Base-by-base conservation (phyloP, 2,797 vertebrate genomes). In the Decapterus maruadsi region DNA sequence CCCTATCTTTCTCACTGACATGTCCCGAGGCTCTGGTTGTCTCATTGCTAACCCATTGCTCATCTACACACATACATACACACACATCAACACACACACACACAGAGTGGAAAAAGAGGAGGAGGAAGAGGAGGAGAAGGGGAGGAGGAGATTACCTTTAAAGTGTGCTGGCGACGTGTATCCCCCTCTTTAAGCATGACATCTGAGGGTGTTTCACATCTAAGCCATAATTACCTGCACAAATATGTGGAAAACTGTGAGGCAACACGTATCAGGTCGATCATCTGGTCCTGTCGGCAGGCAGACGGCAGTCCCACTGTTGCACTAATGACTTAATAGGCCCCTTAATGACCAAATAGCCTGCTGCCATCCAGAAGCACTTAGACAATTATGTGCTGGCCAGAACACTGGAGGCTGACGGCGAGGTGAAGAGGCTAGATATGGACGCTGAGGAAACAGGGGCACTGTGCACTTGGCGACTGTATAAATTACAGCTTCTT, bases 301-400 rank as follows among this genome's bases (percentile, higher is more conserved):
- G 86, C 91, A 89, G 87, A 92, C 88, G 89, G 91, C 88, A 77
- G 92, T 91, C 90, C 90, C 88, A 89, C 90, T 90, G 87, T 92
- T 86, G 82, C 90, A 87, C 89, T 95, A 95, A 95, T 95, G 87
- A 95, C 93, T 94, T 95, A 95, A 95, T 95, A 92, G 93, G 82
- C 82, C 88, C 81, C 84, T 93, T 94, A 95, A 96, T 94, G 92
- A 95, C 94, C 95, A 94, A 95, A 96, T 94, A 94, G 93, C 87
- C 90, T 64, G 77, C 90, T 93, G 93, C 93, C 92, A 93, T 95
- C 94, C 93, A 95, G 92, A 94, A 95, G 87, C 93, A 95, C 93
- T 95, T 94, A 94, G 90, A 91, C 90, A 91, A 95, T 95, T 95
- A 95, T 81, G 82, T 55, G 88, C 87, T 86, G 91, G 93, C 94